Evolutionary conservation across 1,140 invertebrate species (phyloP).

Genomic region (Zaprionus davidi): DNA sequence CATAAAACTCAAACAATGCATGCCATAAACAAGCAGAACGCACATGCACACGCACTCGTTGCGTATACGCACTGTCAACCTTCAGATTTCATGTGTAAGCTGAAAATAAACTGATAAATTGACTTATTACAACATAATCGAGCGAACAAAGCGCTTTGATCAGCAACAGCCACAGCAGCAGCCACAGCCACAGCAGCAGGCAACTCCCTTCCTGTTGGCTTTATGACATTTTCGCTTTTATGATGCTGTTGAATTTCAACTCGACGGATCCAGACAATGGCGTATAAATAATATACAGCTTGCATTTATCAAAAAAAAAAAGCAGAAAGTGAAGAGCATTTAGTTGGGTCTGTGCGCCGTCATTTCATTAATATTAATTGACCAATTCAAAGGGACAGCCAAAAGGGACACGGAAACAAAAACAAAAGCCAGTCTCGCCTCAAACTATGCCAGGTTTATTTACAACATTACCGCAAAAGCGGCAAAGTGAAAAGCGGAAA

Average conservation of each 20-base stretch:
- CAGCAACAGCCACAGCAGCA: neutral
- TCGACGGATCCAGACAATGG: slow-evolving; percentile 12
- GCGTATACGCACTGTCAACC: too few species aligned
- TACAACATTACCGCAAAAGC: slow-evolving; percentile 35
- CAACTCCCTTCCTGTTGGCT: neutral
- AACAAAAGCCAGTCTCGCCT: slow-evolving; percentile 47
- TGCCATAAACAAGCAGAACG: slow-evolving; percentile 18
- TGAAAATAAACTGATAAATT: slow-evolving; percentile 72
- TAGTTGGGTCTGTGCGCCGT: slow-evolving; percentile 17
- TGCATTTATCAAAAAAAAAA: slow-evolving; percentile 32
- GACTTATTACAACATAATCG: slow-evolving; percentile 67
- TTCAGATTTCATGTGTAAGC: slow-evolving; percentile 58
- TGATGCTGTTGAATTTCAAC: slow-evolving; percentile 36
- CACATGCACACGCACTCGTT: too few species aligned
- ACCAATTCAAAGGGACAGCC: slow-evolving; percentile 68
- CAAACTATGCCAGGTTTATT: slow-evolving; percentile 54
- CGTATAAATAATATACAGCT: slow-evolving; percentile 54
- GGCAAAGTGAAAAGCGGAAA: neutral
- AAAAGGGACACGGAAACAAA: slow-evolving; percentile 37
- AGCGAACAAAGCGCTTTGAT: slow-evolving; percentile 7
- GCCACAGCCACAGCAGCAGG: neutral
- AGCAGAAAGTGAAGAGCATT: slow-evolving; percentile 17
- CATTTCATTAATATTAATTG: slow-evolving; percentile 82
- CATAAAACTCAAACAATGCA: slow-evolving; percentile 51
- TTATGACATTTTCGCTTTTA: slow-evolving; percentile 38